Conservation (phyloP, 2,797 vertebrate genomes). For the Taeniopygia guttata region DNA sequence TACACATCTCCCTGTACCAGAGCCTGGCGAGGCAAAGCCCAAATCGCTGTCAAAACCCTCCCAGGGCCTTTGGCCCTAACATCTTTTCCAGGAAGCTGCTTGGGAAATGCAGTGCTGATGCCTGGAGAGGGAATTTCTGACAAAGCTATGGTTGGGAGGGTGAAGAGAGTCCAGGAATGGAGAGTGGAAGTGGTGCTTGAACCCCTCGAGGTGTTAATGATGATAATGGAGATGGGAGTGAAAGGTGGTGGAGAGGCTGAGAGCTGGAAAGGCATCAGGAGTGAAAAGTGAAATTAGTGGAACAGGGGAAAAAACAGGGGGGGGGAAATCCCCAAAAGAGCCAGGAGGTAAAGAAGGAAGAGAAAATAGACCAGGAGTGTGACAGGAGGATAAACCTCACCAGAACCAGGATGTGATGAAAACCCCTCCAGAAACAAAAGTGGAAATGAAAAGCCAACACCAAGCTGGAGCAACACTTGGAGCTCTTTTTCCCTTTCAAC, state of each 20-base stretch:
- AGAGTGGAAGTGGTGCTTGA: neutral
- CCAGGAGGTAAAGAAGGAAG: neutral
- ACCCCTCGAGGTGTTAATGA: neutral
- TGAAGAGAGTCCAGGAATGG: neutral
- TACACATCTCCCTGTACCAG: neutral
- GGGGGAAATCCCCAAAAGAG: rapidly evolving
- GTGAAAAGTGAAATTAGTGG: neutral
- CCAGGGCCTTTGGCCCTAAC: neutral
- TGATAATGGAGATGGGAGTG: neutral
- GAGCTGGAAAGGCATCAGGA: neutral
- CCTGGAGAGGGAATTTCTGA: neutral
- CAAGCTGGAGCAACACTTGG: rapidly evolving
- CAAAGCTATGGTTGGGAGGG: neutral
- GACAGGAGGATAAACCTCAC: neutral
- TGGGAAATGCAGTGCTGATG: neutral
- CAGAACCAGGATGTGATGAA: neutral
- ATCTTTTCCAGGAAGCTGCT: neutral
- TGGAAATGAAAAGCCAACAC: neutral
- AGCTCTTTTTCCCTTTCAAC: neutral
- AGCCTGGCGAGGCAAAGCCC: neutral
- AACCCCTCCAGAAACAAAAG: neutral
- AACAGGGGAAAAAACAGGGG: rapidly evolving
- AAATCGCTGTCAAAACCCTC: neutral
- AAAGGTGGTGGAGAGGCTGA: neutral
- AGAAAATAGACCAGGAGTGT: neutral